Percentiles rank a stretch among this genome's conserved stretches.
These are phyloP conservation scores for Didymodactylos carnosus DNA, from an alignment of 2,888 invertebrate species.

Conservation along the genomic window DNA sequence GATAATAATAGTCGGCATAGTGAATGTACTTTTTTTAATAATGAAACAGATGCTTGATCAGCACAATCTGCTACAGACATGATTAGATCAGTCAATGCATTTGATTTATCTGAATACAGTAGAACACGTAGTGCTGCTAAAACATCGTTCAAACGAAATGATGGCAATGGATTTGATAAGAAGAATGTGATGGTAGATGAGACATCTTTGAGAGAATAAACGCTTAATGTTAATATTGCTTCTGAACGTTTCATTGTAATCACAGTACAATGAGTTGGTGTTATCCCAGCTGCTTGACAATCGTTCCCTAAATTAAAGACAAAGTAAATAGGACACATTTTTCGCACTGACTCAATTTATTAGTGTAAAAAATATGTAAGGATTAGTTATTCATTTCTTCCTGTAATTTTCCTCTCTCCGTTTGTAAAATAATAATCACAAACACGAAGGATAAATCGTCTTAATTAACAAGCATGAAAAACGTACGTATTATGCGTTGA, in stretches of 20 bases:
- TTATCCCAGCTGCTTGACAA: not conserved
- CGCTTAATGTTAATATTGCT: not conserved
- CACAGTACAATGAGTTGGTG: not conserved
- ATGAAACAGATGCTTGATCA: not conserved
- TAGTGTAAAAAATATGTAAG: too few relatives aligned
- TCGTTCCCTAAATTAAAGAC: not conserved
- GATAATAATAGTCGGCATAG: not conserved
- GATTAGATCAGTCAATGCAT: not conserved
- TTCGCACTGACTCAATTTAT: too few relatives aligned
- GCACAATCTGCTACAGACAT: conserved; percentile 1
- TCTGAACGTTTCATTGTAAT: not conserved
- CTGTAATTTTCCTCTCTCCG: too few relatives aligned
- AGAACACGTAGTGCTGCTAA: not conserved
- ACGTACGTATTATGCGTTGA: too few relatives aligned
- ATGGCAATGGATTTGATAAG: not conserved
- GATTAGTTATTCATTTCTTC: too few relatives aligned
- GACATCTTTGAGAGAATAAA: not conserved
- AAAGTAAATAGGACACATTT: too few relatives aligned
- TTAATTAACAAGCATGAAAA: too few relatives aligned
- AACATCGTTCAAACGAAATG: not conserved
- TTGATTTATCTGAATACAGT: not conserved
- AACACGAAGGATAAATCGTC: too few relatives aligned
- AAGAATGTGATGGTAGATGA: not conserved
- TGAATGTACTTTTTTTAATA: not conserved
- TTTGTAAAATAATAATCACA: too few relatives aligned